These are phyloP conservation scores for Platygyra sinensis DNA, from an alignment of 64 coral and sea anemone genomes.

Conservation along the genomic window DNA sequence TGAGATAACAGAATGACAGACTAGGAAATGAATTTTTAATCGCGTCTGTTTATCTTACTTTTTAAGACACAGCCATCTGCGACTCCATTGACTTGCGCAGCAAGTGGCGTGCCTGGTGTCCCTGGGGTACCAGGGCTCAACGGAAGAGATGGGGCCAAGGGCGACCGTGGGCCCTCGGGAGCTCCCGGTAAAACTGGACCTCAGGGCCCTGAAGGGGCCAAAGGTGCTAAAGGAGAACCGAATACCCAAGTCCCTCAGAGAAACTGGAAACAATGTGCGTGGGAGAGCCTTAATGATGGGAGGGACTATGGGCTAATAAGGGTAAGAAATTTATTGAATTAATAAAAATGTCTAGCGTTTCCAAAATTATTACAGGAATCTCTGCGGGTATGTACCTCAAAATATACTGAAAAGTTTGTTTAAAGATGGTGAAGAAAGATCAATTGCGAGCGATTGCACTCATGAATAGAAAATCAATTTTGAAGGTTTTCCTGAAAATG, in stretches of 20 bases:
- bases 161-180: neutral
- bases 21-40: neutral
- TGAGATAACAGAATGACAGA: no score
- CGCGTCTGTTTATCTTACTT: neutral
- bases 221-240: neutral
- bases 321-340: neutral
- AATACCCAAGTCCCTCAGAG: neutral
- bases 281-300: conserved; percentile 16
- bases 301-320: conserved; percentile 28
- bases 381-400: no score
- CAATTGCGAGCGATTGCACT: no score
- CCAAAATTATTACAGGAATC: neutral
- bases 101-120: neutral
- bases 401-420: no score
- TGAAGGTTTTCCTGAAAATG: no score
- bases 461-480: no score
- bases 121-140: neutral
- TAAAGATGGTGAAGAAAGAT: no score
- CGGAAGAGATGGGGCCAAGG: conserved; percentile 15
- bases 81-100: neutral
- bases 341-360: no score
- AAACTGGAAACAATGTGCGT: conserved; percentile 43
- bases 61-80: neutral
- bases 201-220: neutral
- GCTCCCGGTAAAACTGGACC: neutral